phyloP scores from a whole-genome alignment of 2,797 vertebrate species.

The Melopsittacus undulatus region DNA sequence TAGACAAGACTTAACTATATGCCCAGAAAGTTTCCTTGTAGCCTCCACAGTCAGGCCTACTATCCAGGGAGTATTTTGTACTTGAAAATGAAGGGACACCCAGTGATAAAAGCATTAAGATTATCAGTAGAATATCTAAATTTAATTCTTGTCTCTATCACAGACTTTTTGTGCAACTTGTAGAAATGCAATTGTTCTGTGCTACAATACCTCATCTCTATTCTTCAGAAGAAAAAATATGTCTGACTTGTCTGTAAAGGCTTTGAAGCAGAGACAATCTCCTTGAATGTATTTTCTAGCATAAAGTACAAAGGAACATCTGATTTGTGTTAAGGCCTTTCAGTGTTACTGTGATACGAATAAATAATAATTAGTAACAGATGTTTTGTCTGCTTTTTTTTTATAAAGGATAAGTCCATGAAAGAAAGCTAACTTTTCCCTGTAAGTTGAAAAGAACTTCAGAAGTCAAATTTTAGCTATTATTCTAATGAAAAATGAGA shows the following conservation, averaged over 20 bases:
- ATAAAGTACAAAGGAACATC: slow-evolving; percentile 14
- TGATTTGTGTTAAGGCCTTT: slow-evolving; percentile 33
- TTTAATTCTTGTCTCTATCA: slow-evolving; percentile 31
- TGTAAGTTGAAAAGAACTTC: not conserved
- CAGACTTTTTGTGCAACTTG: not conserved
- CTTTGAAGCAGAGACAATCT: slow-evolving; percentile 38
- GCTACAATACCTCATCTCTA: slow-evolving; percentile 32
- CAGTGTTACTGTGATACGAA: not conserved
- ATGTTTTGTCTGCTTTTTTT: slow-evolving; percentile 17
- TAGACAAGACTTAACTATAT: slow-evolving; percentile 54
- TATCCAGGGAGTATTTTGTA: slow-evolving; percentile 9
- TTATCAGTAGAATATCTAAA: slow-evolving; percentile 21
- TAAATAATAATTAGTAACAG: slow-evolving; percentile 58
- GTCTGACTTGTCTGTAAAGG: slow-evolving; percentile 5
- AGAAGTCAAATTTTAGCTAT: slow-evolving; percentile 41
- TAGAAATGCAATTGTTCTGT: slow-evolving; percentile 40
- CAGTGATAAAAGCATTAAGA: slow-evolving; percentile 28
- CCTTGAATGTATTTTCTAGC: slow-evolving; percentile 24
- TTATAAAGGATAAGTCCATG: not conserved
- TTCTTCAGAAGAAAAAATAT: slow-evolving; percentile 26
- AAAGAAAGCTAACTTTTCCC: slow-evolving; percentile 4
- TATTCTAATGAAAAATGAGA: slow-evolving; percentile 11
- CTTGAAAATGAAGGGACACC: slow-evolving; percentile 22
- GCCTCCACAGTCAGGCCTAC: slow-evolving; percentile 4
- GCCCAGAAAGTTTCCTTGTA: not conserved